Evolutionary conservation across 2,888 invertebrate genomes (phyloP).

Genomic region (Drosophila sordidapex): DNA sequence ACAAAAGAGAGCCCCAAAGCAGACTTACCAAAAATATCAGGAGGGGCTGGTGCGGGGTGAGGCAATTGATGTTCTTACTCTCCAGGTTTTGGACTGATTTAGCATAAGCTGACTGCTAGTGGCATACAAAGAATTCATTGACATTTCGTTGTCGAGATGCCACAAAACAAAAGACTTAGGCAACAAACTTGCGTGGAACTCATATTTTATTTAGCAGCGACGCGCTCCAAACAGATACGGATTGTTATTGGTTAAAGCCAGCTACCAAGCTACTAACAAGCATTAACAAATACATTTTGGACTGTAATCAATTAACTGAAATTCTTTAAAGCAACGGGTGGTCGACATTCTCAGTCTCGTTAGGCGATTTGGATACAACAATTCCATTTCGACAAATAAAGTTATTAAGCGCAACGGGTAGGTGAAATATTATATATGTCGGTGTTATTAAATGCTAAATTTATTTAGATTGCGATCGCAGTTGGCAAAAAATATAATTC

Average conservation of each 20-base stretch:
- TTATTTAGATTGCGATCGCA: slow-evolving; percentile 61
- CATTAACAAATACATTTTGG: slow-evolving; percentile 53
- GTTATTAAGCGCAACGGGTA: slow-evolving; percentile 66
- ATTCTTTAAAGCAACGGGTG: slow-evolving; percentile 65
- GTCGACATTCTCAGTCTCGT: slow-evolving; percentile 56
- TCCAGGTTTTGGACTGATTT: slow-evolving; percentile 61
- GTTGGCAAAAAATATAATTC: slow-evolving; percentile 23
- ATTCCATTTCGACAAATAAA: slow-evolving; percentile 72
- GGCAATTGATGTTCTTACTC: slow-evolving; percentile 29
- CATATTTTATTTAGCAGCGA: slow-evolving; percentile 73
- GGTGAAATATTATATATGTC: slow-evolving; percentile 34
- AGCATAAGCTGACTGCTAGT: slow-evolving; percentile 50
- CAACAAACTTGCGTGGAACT: slow-evolving; percentile 74
- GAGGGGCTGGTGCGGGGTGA: slow-evolving; percentile 1
- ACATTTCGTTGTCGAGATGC: slow-evolving; percentile 53
- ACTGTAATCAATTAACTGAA: slow-evolving; percentile 67
- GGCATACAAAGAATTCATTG: slow-evolving; percentile 62
- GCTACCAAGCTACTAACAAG: slow-evolving; percentile 46
- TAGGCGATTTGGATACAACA: slow-evolving; percentile 47
- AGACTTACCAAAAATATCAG: background rate
- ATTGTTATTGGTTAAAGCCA: slow-evolving; percentile 40
- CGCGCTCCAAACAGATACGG: slow-evolving; percentile 11
- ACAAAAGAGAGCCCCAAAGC: slow-evolving; percentile 28
- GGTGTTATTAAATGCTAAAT: slow-evolving; percentile 64
- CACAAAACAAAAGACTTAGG: slow-evolving; percentile 65